Conservation (phyloP, 2,888 invertebrate genomes). For the Orchesellides sinensis region DNA sequence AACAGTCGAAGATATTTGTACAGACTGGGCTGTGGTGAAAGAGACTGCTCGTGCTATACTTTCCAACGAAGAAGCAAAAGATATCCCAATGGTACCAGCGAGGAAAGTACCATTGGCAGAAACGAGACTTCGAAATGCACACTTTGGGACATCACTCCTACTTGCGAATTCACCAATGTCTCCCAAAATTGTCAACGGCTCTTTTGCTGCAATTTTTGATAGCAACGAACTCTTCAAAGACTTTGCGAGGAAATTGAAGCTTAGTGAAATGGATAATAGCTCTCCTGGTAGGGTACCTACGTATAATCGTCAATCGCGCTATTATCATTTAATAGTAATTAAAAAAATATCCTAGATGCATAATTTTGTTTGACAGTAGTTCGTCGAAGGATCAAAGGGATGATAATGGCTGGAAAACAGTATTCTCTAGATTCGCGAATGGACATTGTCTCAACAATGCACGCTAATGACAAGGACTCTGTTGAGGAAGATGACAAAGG, state of each 20-base stretch:
- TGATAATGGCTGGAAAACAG: slow-evolving; percentile 90
- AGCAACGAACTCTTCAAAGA: slow-evolving; percentile 84
- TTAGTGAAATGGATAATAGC: slow-evolving; percentile 85
- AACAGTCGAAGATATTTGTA: slow-evolving; percentile 80
- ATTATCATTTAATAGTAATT: too few species aligned
- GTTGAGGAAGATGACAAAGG: slow-evolving; percentile 71
- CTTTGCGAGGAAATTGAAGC: slow-evolving; percentile 84
- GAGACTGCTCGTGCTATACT: slow-evolving; percentile 85
- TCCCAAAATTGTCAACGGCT: slow-evolving; percentile 95
- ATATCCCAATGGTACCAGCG: slow-evolving; percentile 76
- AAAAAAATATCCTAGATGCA: too few species aligned
- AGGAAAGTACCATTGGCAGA: slow-evolving; percentile 80
- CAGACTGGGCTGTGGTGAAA: slow-evolving; percentile 84
- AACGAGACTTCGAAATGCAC: slow-evolving; percentile 88
- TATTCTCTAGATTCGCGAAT: slow-evolving; percentile 94
- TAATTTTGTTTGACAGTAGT: slow-evolving; percentile 81
- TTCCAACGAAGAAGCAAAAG: slow-evolving; percentile 80
- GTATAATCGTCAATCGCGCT: too few species aligned
- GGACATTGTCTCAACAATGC: slow-evolving; percentile 83
- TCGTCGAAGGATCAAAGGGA: slow-evolving; percentile 90
- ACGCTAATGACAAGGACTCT: slow-evolving; percentile 54
- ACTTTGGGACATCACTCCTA: slow-evolving; percentile 94
- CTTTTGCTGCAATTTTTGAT: slow-evolving; percentile 94
- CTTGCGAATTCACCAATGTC: slow-evolving; percentile 97
- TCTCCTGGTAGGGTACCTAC: slow-evolving; percentile 82